Base-by-base conservation (phyloP, 2,113 vertebrate genomes). In the Paraplagusia blochii region DNA sequence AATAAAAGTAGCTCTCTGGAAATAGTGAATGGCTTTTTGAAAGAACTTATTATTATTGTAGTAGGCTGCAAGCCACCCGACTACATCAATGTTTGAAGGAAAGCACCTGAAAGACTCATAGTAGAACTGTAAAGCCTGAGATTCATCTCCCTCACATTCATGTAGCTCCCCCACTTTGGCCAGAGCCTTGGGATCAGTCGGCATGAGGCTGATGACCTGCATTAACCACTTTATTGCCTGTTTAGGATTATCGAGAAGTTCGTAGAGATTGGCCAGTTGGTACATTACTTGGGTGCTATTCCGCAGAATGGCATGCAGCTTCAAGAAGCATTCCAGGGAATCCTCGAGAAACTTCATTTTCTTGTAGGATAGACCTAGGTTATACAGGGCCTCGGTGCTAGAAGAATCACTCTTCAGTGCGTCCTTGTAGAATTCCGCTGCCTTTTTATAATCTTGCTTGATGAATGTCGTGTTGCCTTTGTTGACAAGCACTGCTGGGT, bases 11-110 rank as follows among this genome's bases (percentile, higher is more conserved):
- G 97, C 97, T 92, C 97, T 94, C 80, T 99, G 95, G 87, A 99
- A 99, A 84, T 97, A 99, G 76, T 94, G 94, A 87, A 97, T 94
- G 70, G 97, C 97, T 88, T 99, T 98, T 87, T 99, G 96, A 88
- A 91, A 98, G 89, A 98, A 97, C 80, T 97, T 95, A 0, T 93
- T 96, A 72, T 98, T 94, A 60, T 98, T 93, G 84, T 95, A 97
- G 76, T 98, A 97, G 0, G 92, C 94, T 57, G 95, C 97, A 16
- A 99, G 92, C 96, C 97, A 99, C 72, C 95, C 94, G 38, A 99
- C 96, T 71, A 98, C 95, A 42, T 93, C 92, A 44, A 98, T 98
- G 87, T 97, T 95, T 59, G 93, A 98, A 13, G 97, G 96, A 66
- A 94, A 96, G 88, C 95, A 95, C 74, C 96, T 91, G 62, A 93